phyloP scores from a whole-genome alignment of 1,140 invertebrate species.

The Macrobrachium rosenbergii region DNA sequence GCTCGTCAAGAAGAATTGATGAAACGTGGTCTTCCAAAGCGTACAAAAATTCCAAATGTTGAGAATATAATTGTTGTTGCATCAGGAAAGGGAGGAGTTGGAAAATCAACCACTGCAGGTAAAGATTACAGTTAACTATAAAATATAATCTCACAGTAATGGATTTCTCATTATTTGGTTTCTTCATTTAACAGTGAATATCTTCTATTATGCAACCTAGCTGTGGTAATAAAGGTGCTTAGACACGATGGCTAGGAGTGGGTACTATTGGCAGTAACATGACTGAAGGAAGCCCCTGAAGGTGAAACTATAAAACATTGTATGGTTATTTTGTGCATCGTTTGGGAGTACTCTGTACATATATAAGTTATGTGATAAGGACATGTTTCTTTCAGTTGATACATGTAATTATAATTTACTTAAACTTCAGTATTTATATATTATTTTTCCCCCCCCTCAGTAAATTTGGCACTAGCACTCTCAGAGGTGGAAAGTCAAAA shows the following conservation, averaged over 20 bases:
- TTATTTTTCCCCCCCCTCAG: slow-evolving; percentile 36
- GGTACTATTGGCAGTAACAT: too few species aligned
- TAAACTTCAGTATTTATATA: background rate
- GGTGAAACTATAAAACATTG: too few species aligned
- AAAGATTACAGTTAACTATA: slow-evolving; percentile 42
- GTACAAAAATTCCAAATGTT: slow-evolving; percentile 83
- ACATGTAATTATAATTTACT: background rate
- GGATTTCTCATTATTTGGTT: background rate
- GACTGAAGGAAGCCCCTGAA: too few species aligned
- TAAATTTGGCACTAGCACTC: slow-evolving; percentile 83
- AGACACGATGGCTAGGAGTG: too few species aligned
- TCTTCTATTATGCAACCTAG: background rate
- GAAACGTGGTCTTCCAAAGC: slow-evolving; percentile 82
- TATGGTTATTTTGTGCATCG: too few species aligned
- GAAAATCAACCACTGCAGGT: slow-evolving; percentile 91
- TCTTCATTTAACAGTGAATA: background rate
- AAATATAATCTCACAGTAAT: background rate
- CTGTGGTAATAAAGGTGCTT: too few species aligned
- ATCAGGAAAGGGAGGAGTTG: slow-evolving; percentile 93
- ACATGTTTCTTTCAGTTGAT: too few species aligned
- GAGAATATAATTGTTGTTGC: slow-evolving; percentile 86
- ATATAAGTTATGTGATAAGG: too few species aligned
- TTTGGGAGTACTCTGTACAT: too few species aligned
- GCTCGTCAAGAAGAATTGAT: slow-evolving; percentile 77
- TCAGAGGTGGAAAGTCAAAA: slow-evolving; percentile 77